phyloP scores from a whole-genome alignment of 2,113 vertebrate genomes.

The Podiceps cristatus region DNA sequence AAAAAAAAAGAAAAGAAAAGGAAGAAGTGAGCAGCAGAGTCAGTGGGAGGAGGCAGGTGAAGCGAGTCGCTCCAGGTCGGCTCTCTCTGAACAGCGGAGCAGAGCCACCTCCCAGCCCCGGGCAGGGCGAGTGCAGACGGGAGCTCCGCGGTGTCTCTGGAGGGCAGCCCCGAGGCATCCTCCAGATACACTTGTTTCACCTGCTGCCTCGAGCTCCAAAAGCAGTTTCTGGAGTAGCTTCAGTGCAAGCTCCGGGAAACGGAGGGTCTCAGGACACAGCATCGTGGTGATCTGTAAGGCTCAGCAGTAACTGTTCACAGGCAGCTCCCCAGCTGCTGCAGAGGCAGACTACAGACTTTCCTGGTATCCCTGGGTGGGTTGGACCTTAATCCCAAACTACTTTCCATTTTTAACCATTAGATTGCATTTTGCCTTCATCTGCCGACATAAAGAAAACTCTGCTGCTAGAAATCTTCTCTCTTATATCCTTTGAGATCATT shows the following conservation, averaged over 20 bases:
- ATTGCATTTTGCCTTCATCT: not conserved
- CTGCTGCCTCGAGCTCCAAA: not conserved
- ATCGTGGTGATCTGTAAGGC: accelerated
- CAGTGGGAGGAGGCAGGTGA: not conserved
- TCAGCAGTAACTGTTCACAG: not conserved
- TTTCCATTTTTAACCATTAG: not conserved
- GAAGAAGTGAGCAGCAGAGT: not conserved
- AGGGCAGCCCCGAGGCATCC: not conserved
- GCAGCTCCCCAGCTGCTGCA: accelerated
- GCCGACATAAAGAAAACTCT: not conserved
- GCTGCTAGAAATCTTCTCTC: not conserved
- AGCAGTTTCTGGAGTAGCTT: not conserved
- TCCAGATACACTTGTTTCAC: not conserved
- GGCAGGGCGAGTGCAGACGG: too few relatives aligned
- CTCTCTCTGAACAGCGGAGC: not conserved
- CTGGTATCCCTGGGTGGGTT: not conserved
- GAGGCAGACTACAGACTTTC: not conserved
- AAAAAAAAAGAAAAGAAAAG: not conserved
- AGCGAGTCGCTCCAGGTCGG: accelerated
- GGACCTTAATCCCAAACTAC: not conserved
- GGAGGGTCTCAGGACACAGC: not conserved
- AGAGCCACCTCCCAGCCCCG: not conserved
- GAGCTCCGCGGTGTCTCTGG: accelerated
- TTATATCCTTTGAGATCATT: not conserved
- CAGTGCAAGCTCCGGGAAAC: not conserved